Evolutionary conservation across 2,113 vertebrate species (phyloP), one percentile per base, ranked within the genome.

Genomic region (Mustela lutreola): DNA sequence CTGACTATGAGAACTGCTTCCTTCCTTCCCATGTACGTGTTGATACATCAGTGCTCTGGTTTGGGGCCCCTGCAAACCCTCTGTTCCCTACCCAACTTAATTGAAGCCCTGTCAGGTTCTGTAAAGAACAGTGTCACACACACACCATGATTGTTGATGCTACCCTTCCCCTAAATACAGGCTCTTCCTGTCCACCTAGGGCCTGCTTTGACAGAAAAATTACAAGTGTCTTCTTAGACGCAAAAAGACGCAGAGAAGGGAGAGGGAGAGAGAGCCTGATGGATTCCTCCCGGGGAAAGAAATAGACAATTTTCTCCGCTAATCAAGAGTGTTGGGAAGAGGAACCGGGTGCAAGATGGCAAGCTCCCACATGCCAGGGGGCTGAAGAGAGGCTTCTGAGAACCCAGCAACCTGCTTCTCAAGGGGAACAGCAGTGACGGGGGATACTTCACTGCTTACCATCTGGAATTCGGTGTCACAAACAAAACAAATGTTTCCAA

Each of bases 61-160:
- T 78, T 79, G 22, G n/a, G 31, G 86, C 15, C 53, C 21, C 58
- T 62, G 60, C 0, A 4, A 80, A n/a, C 5, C 67, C 50, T 93
- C 79, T 56, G 39, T n/a, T 96, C 56, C 92, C 83, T 70, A 24
- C 79, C 45, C 81, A 91, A 22, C 58, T 94, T 96, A 97, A 94
- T 5, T 92, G 78, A 58, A 91, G 84, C 6, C 67, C 75, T 79
- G 31, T 91, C 94, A 42, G 16, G 2, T 45, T 93, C 33, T 71
- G 39, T 75, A 94, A 94, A 28, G 33, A 89, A 96, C 33, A 28
- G 24, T 81, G 62, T 33, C 50, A 6, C 39, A 11, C 1, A 24
- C 31, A 28, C n/a, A 15, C 21, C 2, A 70, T 88, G 89, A 97
- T 31, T 28, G 28, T 91, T 78, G 89, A 42, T 15, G 16, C 58